Conservation (phyloP, 1,140 invertebrate genomes). For the Heliconius melpomene region DNA sequence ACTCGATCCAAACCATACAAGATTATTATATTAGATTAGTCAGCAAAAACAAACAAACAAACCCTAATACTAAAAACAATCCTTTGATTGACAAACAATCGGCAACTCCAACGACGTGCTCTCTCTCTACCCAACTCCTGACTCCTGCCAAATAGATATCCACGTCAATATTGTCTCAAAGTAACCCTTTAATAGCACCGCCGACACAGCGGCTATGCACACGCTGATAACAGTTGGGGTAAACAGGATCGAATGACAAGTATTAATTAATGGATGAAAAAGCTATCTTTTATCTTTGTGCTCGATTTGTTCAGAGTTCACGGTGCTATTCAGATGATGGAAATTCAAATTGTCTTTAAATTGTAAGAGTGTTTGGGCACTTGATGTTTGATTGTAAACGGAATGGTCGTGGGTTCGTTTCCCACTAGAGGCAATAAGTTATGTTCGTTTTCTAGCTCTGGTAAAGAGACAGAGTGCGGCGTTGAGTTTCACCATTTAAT, state of each 20-base stretch:
- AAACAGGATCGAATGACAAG: conserved; percentile 44
- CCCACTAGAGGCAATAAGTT: no score
- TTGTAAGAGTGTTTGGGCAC: not conserved
- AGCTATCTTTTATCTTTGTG: conserved; percentile 30
- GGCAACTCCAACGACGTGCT: conserved; percentile 25
- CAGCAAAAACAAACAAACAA: not conserved
- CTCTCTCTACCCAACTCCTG: conserved; percentile 10
- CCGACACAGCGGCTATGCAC: conserved; percentile 39
- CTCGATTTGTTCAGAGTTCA: conserved; percentile 20
- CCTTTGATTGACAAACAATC: conserved; percentile 27
- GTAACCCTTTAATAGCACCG: conserved; percentile 41
- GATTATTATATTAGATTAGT: not conserved
- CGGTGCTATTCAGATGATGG: not conserved
- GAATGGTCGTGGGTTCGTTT: no score
- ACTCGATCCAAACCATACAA: no score
- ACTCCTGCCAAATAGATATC: conserved; percentile 38
- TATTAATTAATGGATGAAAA: conserved; percentile 42
- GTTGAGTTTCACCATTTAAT: no score
- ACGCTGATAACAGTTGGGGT: conserved; percentile 34
- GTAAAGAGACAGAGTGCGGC: no score
- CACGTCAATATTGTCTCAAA: conserved; percentile 39
- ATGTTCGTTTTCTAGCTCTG: no score
- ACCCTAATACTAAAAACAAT: not conserved
- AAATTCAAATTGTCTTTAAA: not conserved
- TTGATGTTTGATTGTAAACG: not conserved